phyloP scores from a whole-genome alignment of 2,113 vertebrate species.

The Atlantisia rogersi region DNA sequence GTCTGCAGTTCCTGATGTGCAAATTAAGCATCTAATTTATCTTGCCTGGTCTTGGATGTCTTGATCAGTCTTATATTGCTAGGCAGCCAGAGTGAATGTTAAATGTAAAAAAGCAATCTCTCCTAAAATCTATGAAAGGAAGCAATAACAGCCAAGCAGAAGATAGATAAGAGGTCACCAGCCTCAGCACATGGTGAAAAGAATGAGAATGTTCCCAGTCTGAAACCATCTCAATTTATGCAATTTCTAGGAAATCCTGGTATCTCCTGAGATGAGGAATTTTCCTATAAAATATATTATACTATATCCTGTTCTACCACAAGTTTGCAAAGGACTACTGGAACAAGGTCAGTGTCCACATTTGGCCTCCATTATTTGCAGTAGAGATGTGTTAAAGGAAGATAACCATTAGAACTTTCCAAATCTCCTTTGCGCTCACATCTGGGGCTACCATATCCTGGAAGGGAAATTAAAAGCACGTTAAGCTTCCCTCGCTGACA shows the following conservation, averaged over 20 bases:
- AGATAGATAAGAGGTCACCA: background rate
- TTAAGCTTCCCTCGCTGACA: background rate
- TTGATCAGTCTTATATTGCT: slow-evolving; percentile 50
- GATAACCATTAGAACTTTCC: background rate
- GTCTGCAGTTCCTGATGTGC: slow-evolving; percentile 64
- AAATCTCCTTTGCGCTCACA: background rate
- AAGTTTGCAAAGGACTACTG: background rate
- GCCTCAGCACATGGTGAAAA: background rate
- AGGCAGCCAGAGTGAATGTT: slow-evolving; percentile 33
- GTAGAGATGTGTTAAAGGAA: background rate
- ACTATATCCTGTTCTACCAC: background rate
- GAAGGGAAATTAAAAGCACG: slow-evolving; percentile 1
- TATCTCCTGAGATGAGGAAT: background rate
- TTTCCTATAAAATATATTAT: background rate
- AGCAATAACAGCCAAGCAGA: background rate
- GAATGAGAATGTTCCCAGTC: background rate
- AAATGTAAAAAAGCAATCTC: slow-evolving; percentile 9
- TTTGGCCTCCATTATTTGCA: background rate
- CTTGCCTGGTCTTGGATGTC: slow-evolving; percentile 46
- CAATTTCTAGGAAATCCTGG: background rate
- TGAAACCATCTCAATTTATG: background rate
- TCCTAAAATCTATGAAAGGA: background rate
- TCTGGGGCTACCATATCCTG: background rate
- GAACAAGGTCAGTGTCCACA: background rate
- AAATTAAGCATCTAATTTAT: slow-evolving; percentile 78